Conservation (phyloP, 2,888 invertebrate genomes). For the Lamproptera curius region DNA sequence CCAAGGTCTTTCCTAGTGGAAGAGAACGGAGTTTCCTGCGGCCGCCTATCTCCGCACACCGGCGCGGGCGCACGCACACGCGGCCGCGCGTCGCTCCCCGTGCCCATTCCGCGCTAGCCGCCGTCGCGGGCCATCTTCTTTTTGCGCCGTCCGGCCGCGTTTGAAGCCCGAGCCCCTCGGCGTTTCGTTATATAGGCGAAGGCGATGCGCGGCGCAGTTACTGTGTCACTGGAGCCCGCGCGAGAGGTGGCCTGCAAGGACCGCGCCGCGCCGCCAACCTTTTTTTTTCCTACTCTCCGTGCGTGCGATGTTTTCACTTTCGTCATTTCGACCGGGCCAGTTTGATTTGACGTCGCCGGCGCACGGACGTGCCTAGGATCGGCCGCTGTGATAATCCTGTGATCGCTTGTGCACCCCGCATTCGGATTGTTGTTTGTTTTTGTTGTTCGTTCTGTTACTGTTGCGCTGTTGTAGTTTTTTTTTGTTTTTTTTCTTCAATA, state of each 20-base stretch:
- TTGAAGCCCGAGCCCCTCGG: constrained; percentile 64
- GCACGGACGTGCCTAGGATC: constrained; percentile 73
- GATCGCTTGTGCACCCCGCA: constrained; percentile 71
- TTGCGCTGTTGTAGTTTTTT: no score
- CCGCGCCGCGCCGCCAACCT: constrained; percentile 49
- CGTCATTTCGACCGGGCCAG: constrained; percentile 78
- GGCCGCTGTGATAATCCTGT: constrained; percentile 70
- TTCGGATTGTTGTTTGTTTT: constrained; percentile 55
- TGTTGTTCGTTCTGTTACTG: constrained; percentile 25
- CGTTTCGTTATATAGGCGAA: constrained; percentile 74
- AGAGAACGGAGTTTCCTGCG: constrained; percentile 80
- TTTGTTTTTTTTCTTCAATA: constrained; percentile 49
- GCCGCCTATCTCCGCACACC: constrained; percentile 74
- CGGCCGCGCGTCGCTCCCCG: constrained; percentile 70
- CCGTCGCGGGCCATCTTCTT: constrained; percentile 72
- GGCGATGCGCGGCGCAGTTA: constrained; percentile 71
- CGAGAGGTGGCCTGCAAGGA: constrained; percentile 76
- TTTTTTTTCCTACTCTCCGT: constrained; percentile 62
- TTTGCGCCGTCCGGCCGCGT: constrained; percentile 69
- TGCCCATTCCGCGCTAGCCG: constrained; percentile 72
- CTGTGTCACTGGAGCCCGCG: constrained; percentile 75
- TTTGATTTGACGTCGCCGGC: constrained; percentile 75
- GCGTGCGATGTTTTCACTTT: constrained; percentile 78
- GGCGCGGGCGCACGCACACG: constrained; percentile 65
- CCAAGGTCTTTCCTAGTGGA: constrained; percentile 80